A percentile compares a stretch with the other conserved stretches of the same genome.
These are phyloP conservation scores for Eulithis testata DNA, from an alignment of 2,888 invertebrate species.

Conservation along the genomic window DNA sequence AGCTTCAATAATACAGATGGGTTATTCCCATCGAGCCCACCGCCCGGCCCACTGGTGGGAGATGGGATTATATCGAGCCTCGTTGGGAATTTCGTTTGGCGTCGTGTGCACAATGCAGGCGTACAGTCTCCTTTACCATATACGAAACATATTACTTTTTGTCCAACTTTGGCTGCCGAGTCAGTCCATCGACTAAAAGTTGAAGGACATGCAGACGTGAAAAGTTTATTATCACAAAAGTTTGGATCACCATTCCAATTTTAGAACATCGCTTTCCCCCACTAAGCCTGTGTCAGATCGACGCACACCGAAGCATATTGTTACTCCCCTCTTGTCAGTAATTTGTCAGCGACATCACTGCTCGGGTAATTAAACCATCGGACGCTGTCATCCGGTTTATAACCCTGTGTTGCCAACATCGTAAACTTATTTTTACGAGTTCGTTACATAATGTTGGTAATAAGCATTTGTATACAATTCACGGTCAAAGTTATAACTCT, in stretches of 20 bases:
- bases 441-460: conserved; percentile 22
- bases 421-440: conserved; percentile 46
- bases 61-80: too few species aligned
- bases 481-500: conserved; percentile 12
- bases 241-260: conserved; percentile 17
- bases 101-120: too few species aligned
- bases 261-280: conserved; percentile 9
- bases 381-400: conserved; percentile 30
- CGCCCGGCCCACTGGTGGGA: too few species aligned
- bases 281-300: conserved; percentile 7
- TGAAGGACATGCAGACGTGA: not conserved
- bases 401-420: conserved; percentile 34
- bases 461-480: conserved; percentile 24
- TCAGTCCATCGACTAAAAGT: not conserved
- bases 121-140: too few species aligned
- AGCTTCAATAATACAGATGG: too few species aligned
- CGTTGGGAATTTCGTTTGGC: too few species aligned
- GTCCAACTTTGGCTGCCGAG: too few species aligned
- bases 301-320: conserved; percentile 20
- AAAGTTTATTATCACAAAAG: conserved; percentile 12
- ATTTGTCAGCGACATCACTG: conserved; percentile 66
- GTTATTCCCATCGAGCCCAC: too few species aligned
- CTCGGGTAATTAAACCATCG: conserved; percentile 61
- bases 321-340: conserved; percentile 51
- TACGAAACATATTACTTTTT: too few species aligned